A percentile compares a stretch with the other conserved stretches of the same genome.
These are phyloP conservation scores for Phrynocephalus guinanensis DNA, from an alignment of 2,797 vertebrate species.

Conservation along the genomic window DNA sequence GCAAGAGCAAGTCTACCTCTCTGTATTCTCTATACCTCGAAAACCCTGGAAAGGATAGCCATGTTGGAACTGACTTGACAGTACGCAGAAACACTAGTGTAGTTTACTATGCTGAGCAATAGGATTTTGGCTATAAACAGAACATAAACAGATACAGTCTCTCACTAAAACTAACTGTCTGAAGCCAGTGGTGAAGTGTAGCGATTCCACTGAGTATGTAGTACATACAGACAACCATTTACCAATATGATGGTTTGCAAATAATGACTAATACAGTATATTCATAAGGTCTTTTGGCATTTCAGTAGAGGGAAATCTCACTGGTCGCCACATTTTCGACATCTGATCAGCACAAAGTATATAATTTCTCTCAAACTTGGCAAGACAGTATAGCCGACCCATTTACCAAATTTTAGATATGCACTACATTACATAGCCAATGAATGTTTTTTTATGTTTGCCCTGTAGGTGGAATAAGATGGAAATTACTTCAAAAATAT, in stretches of 20 bases:
- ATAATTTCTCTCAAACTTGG: neutral
- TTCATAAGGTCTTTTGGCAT: neutral
- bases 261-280: neutral
- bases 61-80: no score
- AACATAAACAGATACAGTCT: neutral
- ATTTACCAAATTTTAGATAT: neutral
- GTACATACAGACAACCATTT: neutral
- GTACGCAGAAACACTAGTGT: no score
- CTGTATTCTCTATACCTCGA: no score
- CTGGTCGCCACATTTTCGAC: neutral
- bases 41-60: no score
- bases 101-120: no score
- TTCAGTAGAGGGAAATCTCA: neutral
- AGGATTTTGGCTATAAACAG: no score
- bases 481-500: neutral
- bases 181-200: neutral
- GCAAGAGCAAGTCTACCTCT: no score
- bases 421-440: neutral
- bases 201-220: neutral
- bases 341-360: neutral
- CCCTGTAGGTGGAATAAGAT: neutral
- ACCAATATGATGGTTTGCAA: neutral
- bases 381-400: neutral
- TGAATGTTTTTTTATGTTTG: neutral
- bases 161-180: neutral